Evolutionary conservation across 2,888 invertebrate species (phyloP).

Genomic region (Rhamphomyia laevipes): DNA sequence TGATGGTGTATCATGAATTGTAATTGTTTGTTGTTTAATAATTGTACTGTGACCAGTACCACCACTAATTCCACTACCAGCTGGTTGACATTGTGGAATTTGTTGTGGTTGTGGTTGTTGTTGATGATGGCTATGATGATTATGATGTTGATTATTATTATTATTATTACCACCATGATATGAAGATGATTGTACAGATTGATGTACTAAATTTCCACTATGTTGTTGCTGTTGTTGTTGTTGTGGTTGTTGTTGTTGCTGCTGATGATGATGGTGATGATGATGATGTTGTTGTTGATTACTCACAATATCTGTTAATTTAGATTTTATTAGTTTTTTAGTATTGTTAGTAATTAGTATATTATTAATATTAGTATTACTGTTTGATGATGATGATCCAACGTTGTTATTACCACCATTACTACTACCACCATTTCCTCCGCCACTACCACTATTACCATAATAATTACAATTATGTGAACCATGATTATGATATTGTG

Average conservation of each 20-base stretch:
- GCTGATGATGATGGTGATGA: conserved; percentile 23
- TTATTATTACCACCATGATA: conserved; percentile 12
- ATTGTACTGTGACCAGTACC: conserved; percentile 19
- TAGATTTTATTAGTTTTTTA: not conserved
- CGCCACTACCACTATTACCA: conserved; percentile 1
- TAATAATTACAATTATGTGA: conserved; percentile 33
- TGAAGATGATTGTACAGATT: conserved; percentile 6
- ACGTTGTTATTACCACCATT: conserved; percentile 17
- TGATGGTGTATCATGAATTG: conserved; percentile 90
- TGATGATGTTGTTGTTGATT: conserved; percentile 16
- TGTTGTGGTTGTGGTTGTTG: conserved; percentile 14
- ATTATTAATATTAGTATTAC: conserved; percentile 19
- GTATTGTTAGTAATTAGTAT: conserved; percentile 5
- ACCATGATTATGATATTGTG: conserved; percentile 34
- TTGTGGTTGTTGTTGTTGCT: conserved; percentile 15
- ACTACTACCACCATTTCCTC: conserved; percentile 18
- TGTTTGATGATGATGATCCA: conserved; percentile 26
- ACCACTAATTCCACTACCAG: not conserved
- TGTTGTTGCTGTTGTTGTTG: conserved; percentile 18
- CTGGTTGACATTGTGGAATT: conserved; percentile 4
- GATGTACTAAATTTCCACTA: not conserved
- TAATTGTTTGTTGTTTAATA: conserved; percentile 64
- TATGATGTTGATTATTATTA: not conserved
- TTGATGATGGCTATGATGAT: too few species aligned
- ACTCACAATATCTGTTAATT: conserved; percentile 8